Evolutionary conservation across 1,140 invertebrate genomes (phyloP), one percentile per base, ranked within the genome.

Genomic region (Bicyclus anynana): DNA sequence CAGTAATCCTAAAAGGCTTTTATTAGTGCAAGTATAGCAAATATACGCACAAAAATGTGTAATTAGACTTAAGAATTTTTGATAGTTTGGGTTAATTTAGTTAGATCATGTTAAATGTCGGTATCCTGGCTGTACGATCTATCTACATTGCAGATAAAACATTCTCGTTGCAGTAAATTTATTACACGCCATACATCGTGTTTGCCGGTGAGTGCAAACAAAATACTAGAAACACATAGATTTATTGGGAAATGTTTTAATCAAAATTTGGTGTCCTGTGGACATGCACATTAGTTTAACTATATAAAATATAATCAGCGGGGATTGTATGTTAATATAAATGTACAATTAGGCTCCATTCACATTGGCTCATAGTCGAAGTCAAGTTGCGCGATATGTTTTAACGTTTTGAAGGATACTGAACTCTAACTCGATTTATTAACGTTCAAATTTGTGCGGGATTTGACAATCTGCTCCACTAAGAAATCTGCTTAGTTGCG

Each of bases 131-230:
- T 64, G 58, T 69, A 56, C 29, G 7, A 69, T 50, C 62, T 59
- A 72, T 77, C 62, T 74, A 76, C 65, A 69, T 84, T 84, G 46
- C 84, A 87, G 84, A 87, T 84, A 66, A 80, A 77, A 71, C 64
- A 74, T 72, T 81, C 80, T 80, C 67, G 75, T 84, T 87, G 84
- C 80, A 72, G 84, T 82, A 84, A 76, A 73, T 85, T 78, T 71
- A 60, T 84, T 78, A 79, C 76, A 70, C 70, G 74, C 16, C 75
- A 79, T 69, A 68, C 72, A 37, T 65, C 76, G 57, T 84, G 79
- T 76, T 73, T 79, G 73, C 63, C 77, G 82, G 84, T 87, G 78
- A 87, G 84, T 79, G 69, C 69, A 74, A 69, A 72, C 53, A 51
- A 13, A n/a, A 38, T 53, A 53, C 20, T 52, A 26, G 21, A 16